These are phyloP conservation scores for Rhopalosiphum padi DNA, from an alignment of 1,140 invertebrate species.

Conservation along the genomic window DNA sequence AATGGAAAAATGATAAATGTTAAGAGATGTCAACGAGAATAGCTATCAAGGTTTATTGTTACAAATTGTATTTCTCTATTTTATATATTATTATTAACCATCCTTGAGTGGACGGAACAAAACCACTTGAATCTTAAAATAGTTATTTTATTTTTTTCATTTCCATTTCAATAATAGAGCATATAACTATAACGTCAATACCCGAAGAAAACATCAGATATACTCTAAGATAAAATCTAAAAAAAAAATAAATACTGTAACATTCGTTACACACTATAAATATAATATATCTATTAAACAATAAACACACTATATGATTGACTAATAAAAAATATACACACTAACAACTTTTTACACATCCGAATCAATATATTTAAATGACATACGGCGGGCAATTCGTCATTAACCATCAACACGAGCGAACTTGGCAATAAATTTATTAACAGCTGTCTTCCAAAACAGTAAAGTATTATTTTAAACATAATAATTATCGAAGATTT, in stretches of 20 bases:
- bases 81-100: background rate
- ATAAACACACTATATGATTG: no score
- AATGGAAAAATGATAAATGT: constrained; percentile 40
- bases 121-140: background rate
- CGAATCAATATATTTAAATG: no score
- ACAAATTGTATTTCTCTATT: constrained; percentile 27
- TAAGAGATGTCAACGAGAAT: background rate
- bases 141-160: background rate
- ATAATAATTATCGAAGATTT: no score
- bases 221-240: background rate
- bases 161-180: background rate
- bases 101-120: background rate
- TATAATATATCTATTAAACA: no score
- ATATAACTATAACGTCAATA: background rate
- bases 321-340: no score
- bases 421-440: no score
- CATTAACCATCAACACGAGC: no score
- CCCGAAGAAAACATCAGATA: background rate
- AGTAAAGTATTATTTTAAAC: no score
- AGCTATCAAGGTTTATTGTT: background rate
- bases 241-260: background rate
- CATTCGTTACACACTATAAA: no score
- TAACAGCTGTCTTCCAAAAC: no score
- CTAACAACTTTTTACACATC: no score
- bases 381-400: no score